Percentiles rank a stretch among this genome's conserved stretches.
Evolutionary conservation across 2,888 invertebrate genomes (phyloP).

Genomic region (Chalcosyrphus nemorum): DNA sequence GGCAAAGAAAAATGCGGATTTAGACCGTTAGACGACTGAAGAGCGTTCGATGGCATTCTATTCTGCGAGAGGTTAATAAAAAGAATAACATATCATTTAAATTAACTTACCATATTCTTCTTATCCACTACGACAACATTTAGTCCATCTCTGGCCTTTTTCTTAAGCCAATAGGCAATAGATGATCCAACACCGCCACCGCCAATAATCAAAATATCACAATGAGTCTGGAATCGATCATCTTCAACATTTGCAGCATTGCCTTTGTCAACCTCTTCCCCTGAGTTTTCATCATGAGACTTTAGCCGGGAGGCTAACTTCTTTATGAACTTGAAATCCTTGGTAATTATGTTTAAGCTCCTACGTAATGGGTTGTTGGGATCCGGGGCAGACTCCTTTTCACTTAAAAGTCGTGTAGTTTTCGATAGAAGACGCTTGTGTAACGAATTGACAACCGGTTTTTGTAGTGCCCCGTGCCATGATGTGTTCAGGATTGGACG

Average conservation of each 20-base stretch:
- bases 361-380: slow-evolving; percentile 77
- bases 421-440: slow-evolving; percentile 2
- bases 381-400: slow-evolving; percentile 34
- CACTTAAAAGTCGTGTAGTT: not conserved
- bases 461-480: not conserved
- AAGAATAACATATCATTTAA: slow-evolving; percentile 21
- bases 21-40: slow-evolving; percentile 91
- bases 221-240: slow-evolving; percentile 84
- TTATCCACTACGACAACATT: slow-evolving; percentile 93
- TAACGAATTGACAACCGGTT: not conserved
- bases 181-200: slow-evolving; percentile 96
- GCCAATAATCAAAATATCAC: slow-evolving; percentile 93
- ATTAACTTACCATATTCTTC: slow-evolving; percentile 89
- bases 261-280: not conserved
- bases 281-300: too few species aligned
- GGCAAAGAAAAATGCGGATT: slow-evolving; percentile 95
- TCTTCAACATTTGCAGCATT: not conserved
- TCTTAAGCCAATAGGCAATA: slow-evolving; percentile 94
- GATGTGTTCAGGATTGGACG: not conserved
- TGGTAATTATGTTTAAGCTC: slow-evolving; percentile 77
- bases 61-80: slow-evolving; percentile 85
- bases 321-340: slow-evolving; percentile 80
- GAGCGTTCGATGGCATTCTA: slow-evolving; percentile 86
- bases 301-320: slow-evolving; percentile 74
- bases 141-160: slow-evolving; percentile 87